Base-by-base conservation (phyloP, 1,140 invertebrate genomes). In the Orchesella cincta region DNA sequence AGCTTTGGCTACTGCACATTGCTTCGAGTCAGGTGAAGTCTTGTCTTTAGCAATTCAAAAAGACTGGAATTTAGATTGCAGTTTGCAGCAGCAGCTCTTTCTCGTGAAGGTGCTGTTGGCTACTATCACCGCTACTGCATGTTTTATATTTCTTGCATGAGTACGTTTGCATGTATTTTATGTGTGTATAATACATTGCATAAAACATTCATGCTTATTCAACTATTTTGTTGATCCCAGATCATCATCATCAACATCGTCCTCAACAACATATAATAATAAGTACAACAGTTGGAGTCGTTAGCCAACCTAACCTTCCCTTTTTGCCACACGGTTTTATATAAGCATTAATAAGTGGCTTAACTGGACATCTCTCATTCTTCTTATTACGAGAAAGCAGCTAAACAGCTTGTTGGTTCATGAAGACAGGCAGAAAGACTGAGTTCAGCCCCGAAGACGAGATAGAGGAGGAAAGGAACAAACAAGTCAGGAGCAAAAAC, bases 401-500 rank as follows among this genome's bases (percentile, higher is more conserved):
- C 33, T 67, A 67, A 67, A 67, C 62, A 67, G 62, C 62, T 67
- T 67, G 62, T n/a, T n/a, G n/a, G n/a, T 29, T 67, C 62, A 67
- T 67, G 8, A 29, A 8, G 23, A 18, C 54, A 57, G 3, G n/a
- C 54, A 14, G 54, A 18, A 23, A 57, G 54, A 57, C 12, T 57
- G 54, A 57, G 54, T 57, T 57, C 8, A 57, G 54, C 54, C 54
- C 54, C 12, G 54, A 57, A 57, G 54, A 57, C 54, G 54, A 23
- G 54, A 57, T 57, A 57, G 23, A 33, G 31, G 62, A 67, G 57
- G 64, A 64, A 64, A 64, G 57, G 35, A 75, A 64, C 35, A 36
- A 35, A 75, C 34, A 75, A 62, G 74, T 36, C 57, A 70, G 74
- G 57, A 70, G 75, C 67, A 77, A 77, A 77, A 77, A 77, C 67